Base-by-base conservation (phyloP, 1,140 invertebrate species). In the Bilobella aurantiaca region DNA sequence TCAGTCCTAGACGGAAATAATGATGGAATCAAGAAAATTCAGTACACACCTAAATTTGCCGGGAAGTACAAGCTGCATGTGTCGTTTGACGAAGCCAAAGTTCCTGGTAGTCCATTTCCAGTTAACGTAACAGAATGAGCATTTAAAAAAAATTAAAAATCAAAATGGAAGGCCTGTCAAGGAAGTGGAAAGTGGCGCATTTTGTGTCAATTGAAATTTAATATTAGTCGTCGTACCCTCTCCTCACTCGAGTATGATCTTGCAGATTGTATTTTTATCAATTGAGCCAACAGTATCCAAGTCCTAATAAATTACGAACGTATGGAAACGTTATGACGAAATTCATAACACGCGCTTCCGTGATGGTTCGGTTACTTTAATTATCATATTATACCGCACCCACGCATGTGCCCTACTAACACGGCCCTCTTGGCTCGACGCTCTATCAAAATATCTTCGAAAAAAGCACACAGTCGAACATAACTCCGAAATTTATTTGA, bases 21-120 rank as follows among this genome's bases (percentile, higher is more conserved):
- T 46, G 29, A 31, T 5, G 59, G 59, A 5, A 27, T 42, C 25
- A 23, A 25, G 27, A 62, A 62, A 46, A 62, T 62, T 62, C 32
- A 37, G 16, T 62, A 34, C 59, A 62, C 31, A 5, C 59, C 59
- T 14, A 62, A 37, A 23, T 62, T 62, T 62, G 29, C 59, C 21
- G 59, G 59, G 23, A 62, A 62, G 30, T 62, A 42, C 25, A 62
- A 62, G 28, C 25, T 62, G 18, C 31, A 62, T 42, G 25, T 62
- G n/a, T 31, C 18, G 46, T 62, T 62, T 62, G 59, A 62, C 14
- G 59, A 62, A 3, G 27, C 25, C 25, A 62, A 62, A 62, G 32
- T 62, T 37, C 32, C 59, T 42, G 59, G 59, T 30, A 42, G 32
- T 62, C 59, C 59, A 42, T 62, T 62, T 42, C 59, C 31, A 25